Conservation (phyloP, 2,113 vertebrate genomes). For the Eulemur macaco region DNA sequence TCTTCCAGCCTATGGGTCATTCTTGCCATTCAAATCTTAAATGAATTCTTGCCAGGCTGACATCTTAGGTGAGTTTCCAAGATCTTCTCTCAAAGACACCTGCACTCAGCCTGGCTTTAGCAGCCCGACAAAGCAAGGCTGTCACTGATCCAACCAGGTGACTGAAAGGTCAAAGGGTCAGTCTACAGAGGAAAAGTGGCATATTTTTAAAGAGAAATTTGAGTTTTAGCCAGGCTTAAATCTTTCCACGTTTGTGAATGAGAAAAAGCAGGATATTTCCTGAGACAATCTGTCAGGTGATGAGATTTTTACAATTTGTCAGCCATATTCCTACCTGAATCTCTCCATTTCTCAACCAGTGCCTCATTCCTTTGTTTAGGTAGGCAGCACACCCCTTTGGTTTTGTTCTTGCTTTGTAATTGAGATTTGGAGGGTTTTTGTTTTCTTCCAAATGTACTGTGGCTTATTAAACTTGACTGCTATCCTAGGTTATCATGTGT, state of each 20-base stretch:
- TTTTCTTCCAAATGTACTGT: neutral
- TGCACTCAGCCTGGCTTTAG: neutral
- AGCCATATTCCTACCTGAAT: neutral
- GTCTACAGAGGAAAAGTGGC: neutral
- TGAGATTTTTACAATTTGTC: neutral
- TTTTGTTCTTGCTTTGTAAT: neutral
- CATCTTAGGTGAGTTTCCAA: neutral
- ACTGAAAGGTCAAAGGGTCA: neutral
- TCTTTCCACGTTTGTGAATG: neutral
- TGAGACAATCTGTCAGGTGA: neutral
- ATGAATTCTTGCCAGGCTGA: neutral
- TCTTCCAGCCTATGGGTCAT: neutral
- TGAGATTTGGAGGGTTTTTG: neutral
- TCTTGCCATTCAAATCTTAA: constrained; percentile 26
- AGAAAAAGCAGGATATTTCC: neutral
- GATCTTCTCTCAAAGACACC: neutral
- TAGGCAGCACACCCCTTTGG: neutral
- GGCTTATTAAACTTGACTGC: constrained; percentile 21
- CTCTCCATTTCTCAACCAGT: neutral
- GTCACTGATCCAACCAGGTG: neutral
- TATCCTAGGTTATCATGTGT: neutral
- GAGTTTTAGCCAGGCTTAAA: neutral
- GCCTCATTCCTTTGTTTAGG: neutral
- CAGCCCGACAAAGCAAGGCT: neutral
- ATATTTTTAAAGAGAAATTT: neutral